Base-by-base conservation (phyloP, 2,113 vertebrate species). In the Protobothrops mucrosquamatus region DNA sequence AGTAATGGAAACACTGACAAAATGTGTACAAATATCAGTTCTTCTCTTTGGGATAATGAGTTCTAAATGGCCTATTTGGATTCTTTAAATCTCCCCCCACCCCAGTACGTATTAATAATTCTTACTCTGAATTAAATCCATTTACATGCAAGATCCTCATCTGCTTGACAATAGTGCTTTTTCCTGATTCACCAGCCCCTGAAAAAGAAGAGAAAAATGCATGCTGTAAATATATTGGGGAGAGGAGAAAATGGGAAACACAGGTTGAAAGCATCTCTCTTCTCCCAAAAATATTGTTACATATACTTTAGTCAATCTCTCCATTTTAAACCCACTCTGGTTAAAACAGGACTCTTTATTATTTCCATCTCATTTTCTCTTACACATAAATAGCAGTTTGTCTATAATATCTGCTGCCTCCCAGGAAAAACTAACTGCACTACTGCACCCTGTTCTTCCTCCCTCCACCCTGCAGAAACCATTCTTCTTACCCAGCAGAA, bases 131-230 rank as follows among this genome's bases (percentile, higher is more conserved):
- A 97, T 99, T 99, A 98, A 99, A 99, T 96, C 99, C 99, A 96
- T 99, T 99, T 97, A 99, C 99, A 95, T 99, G 99, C 96, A 99
- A 98, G 93, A 99, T 99, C 97, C 97, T 98, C 99, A 99, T 99
- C 96, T 99, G 99, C 98, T 99, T 99, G 97, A 99, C 99, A 96
- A 99, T 99, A 94, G 99, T 99, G 98, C 99, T 99, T 98, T 99
- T 99, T 97, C 99, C 99, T 94, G 99, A 99, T 97, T 99, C 99
- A 96, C 99, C 99, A 96, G 99, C 99, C 97, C 99, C 99, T 99
- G 97, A 95, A 97, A 97, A 81, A 98, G 96, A 95, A 96, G 96
- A 89, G 96, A 88, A 95, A 94, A 12, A 59, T 55, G 69, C 81
- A 96, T 94, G 94, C 96, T 24, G 94, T 3, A 92, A 74, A 92